Conservation (phyloP, 2,888 invertebrate genomes). For the Abscondita cerata region DNA sequence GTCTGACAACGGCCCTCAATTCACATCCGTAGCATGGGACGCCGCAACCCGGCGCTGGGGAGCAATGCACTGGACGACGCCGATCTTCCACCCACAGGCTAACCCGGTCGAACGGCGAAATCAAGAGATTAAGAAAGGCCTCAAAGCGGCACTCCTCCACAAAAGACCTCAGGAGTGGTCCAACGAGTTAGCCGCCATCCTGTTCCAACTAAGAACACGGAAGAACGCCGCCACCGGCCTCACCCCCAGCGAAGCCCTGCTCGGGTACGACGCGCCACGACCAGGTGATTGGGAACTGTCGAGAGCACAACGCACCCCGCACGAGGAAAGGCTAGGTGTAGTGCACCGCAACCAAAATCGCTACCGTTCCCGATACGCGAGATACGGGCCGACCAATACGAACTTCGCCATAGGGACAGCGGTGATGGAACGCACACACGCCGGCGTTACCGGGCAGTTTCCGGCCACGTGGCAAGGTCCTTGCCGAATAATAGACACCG, state of each 20-base stretch:
- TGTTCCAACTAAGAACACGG: neutral
- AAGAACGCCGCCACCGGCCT: neutral
- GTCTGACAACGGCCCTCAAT: slow-evolving; percentile 28
- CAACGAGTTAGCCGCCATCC: slow-evolving; percentile 11
- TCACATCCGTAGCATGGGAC: slow-evolving; percentile 8
- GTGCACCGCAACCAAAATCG: neutral
- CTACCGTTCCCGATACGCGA: neutral
- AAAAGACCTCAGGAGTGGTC: slow-evolving; percentile 14
- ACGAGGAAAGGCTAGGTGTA: neutral
- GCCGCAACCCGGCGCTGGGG: slow-evolving; percentile 14
- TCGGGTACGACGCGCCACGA: neutral
- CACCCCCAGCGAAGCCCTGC: neutral
- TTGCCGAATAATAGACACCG: neutral
- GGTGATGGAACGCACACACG: neutral
- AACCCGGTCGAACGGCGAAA: slow-evolving; percentile 41
- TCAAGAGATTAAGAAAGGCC: slow-evolving; percentile 41
- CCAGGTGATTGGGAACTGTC: neutral
- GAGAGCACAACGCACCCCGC: neutral
- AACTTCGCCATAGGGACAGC: neutral
- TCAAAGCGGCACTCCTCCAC: slow-evolving; percentile 21
- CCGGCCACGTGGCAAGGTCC: neutral
- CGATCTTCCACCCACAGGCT: slow-evolving; percentile 40
- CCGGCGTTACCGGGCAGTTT: neutral
- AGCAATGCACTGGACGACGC: slow-evolving; percentile 35
- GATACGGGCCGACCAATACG: neutral